A percentile compares a stretch with the other conserved stretches of the same genome.
phyloP scores from a whole-genome alignment of 2,113 vertebrate genomes.

The Chlorodrepanis virens region DNA sequence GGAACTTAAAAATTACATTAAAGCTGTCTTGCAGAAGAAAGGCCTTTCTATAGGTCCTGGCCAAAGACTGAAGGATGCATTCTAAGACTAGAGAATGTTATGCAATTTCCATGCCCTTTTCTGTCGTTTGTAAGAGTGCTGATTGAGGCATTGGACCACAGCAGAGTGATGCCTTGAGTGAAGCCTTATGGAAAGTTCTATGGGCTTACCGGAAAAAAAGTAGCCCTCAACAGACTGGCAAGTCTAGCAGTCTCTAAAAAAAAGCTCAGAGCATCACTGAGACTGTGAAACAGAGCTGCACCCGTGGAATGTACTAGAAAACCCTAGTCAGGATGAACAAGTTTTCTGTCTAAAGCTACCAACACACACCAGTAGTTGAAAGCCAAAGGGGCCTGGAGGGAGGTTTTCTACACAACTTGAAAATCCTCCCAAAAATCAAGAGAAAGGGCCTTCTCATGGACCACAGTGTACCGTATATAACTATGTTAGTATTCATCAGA shows the following conservation, averaged over 20 bases:
- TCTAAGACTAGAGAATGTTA: neutral
- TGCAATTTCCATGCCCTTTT: neutral
- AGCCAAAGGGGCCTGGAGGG: neutral
- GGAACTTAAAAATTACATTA: neutral
- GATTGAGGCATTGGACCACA: neutral
- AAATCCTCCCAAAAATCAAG: neutral
- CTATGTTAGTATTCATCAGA: neutral
- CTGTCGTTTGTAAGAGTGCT: neutral
- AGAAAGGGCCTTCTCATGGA: neutral
- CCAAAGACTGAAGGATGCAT: neutral
- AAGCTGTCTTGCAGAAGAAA: neutral
- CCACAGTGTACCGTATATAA: neutral
- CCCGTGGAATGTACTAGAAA: neutral
- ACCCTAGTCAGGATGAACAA: neutral
- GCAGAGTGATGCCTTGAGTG: neutral
- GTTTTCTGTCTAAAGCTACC: neutral
- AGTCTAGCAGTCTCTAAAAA: neutral
- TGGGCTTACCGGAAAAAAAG: neutral
- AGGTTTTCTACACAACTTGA: neutral
- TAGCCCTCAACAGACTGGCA: neutral
- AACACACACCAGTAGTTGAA: neutral
- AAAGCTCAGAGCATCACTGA: neutral
- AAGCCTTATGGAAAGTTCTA: neutral
- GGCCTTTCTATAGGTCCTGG: neutral
- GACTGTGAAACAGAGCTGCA: neutral